These are phyloP conservation scores for Pristis pectinata DNA, from an alignment of 2,797 vertebrate genomes.

Conservation along the genomic window DNA sequence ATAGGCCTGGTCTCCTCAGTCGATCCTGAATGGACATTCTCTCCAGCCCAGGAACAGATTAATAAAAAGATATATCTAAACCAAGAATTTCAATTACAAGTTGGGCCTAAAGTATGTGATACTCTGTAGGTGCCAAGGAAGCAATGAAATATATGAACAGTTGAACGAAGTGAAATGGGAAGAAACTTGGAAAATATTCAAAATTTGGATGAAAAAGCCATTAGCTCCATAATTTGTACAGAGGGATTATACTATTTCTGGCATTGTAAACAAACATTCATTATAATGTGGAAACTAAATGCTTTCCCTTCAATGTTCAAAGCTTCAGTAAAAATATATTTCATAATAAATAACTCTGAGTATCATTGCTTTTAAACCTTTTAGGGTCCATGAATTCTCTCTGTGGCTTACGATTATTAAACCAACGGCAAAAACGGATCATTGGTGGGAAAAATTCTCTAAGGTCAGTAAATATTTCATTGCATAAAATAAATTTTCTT, in stretches of 20 bases:
- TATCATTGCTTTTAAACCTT: conserved; percentile 42
- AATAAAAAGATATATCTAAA: neutral
- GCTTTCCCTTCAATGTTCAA: neutral
- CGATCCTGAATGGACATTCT: no score
- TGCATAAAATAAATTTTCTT: no score
- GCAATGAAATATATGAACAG: neutral
- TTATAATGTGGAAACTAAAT: neutral
- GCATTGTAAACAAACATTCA: neutral
- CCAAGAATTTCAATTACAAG: neutral
- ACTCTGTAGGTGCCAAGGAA: neutral
- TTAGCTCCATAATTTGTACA: neutral
- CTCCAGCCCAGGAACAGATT: no score
- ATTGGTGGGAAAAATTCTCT: conserved; percentile 93
- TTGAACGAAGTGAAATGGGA: neutral
- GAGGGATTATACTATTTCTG: neutral
- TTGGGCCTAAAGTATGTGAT: neutral
- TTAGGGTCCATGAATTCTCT: conserved; percentile 68
- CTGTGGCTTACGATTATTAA: conserved; percentile 78
- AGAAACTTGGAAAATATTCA: neutral
- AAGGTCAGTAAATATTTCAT: conserved; percentile 61
- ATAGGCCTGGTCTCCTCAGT: no score
- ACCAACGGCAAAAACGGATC: conserved; percentile 85
- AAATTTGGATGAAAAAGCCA: neutral
- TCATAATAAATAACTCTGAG: neutral
- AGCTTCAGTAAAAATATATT: neutral